Evolutionary conservation across 2,797 vertebrate species (phyloP), one percentile per base, ranked within the genome.

Genomic region (Neosalanx taihuensis): DNA sequence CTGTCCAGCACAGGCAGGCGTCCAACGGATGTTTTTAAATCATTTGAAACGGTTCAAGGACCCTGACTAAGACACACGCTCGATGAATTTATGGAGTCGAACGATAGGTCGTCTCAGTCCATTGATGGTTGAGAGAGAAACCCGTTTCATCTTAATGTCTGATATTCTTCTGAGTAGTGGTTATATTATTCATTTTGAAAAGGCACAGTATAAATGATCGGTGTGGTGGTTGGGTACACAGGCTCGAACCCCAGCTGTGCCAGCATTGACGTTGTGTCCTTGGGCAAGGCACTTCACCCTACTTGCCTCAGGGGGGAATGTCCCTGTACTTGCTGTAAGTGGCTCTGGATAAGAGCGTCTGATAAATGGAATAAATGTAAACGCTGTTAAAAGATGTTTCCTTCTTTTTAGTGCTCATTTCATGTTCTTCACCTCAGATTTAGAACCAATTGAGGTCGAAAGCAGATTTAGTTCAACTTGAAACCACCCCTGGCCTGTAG

Each of bases 21-120:
- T 67, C 65, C 65, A 56, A 53, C 15, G 1, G 49, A 56, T 20
- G 65, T 67, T 49, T 66, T 66, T 26, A 66, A 30, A 53, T 29
- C 9, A 29, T 30, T n/a, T 67, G 2, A 9, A 29, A 18, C 4
- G 6, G 46, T 17, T 67, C 30, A 26, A 29, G 9, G 26, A 67
- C 26, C 26, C 9, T 26, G 57, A 59, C 51, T 74, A 66, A 64
- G 75, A 31, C 23, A 46, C 7, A 41, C 13, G 41, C 41, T 46
- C 41, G 13, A 46, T 13, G 10, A 46, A 13, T 46, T 10, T 9
- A 46, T 13, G 41, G 13, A 46, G 10, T 12, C 3, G 41, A 46
- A 46, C 10, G 41, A 46, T 46, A 12, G 41, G 41, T 46, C 18
- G n/a, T 56, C 51, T 17, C 51, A 56, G 51, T 56, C 17, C 51